Percentiles rank a stretch among this genome's conserved stretches.
Evolutionary conservation across 1,140 invertebrate genomes (phyloP).

Genomic region (Achroia grisella): DNA sequence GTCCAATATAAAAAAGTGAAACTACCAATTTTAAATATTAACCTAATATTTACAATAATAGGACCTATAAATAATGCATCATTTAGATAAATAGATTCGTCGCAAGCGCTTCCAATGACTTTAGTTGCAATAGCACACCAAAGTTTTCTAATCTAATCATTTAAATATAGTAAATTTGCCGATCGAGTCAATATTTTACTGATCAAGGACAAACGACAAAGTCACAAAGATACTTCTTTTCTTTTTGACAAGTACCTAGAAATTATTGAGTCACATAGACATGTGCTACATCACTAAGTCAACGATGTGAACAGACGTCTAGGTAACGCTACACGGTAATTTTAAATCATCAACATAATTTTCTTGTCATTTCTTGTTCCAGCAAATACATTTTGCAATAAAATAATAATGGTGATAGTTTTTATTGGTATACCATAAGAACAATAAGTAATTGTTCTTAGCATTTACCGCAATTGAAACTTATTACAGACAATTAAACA

Average conservation of each 20-base stretch:
- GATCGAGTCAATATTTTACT: too few species aligned
- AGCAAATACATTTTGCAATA: neutral
- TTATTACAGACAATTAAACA: slow-evolving; percentile 13
- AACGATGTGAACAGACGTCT: slow-evolving; percentile 64
- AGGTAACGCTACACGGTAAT: slow-evolving; percentile 31
- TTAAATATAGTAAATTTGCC: too few species aligned
- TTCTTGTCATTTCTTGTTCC: neutral
- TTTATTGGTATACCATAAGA: too few species aligned
- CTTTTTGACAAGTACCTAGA: too few species aligned
- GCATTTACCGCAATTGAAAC: slow-evolving; percentile 2
- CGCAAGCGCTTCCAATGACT: slow-evolving; percentile 40
- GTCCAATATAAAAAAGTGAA: slow-evolving; percentile 37
- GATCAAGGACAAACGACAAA: too few species aligned
- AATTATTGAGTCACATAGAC: slow-evolving; percentile 43
- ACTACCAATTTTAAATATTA: slow-evolving; percentile 67
- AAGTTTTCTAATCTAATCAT: slow-evolving; percentile 18
- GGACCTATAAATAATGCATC: slow-evolving; percentile 45
- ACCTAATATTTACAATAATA: slow-evolving; percentile 65
- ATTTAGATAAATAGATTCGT: slow-evolving; percentile 42
- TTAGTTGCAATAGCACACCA: slow-evolving; percentile 32
- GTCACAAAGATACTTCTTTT: too few species aligned
- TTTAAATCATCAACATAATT: neutral
- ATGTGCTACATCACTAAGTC: slow-evolving; percentile 55
- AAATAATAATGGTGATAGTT: neutral
- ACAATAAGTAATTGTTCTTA: slow-evolving; percentile 1